phyloP scores from a whole-genome alignment of 1,140 invertebrate genomes.

The Drosophila nigrodunni region DNA sequence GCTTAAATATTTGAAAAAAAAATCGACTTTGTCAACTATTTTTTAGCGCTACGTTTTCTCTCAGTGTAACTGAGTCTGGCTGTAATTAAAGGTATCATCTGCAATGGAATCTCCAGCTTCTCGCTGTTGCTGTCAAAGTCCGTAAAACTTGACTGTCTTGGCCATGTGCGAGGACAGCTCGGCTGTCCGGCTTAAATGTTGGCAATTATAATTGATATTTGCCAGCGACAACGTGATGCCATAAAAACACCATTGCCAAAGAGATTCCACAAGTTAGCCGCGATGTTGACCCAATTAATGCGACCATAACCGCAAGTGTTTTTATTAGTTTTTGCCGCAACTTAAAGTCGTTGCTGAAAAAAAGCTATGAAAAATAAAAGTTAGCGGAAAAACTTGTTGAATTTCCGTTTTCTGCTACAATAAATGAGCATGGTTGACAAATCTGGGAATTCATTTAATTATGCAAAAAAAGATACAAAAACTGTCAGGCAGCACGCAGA shows the following conservation, averaged over 20 bases:
- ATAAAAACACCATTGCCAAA: conserved; percentile 61
- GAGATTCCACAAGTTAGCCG: conserved; percentile 3
- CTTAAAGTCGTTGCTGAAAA: conserved; percentile 2
- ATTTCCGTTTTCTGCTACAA: background rate
- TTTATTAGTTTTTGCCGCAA: conserved; percentile 64
- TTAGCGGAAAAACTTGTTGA: conserved; percentile 1
- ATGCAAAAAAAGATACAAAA: background rate
- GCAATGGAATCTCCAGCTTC: conserved; percentile 1
- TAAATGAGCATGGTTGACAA: background rate
- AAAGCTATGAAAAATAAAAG: background rate
- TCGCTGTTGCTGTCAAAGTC: background rate
- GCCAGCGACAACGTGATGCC: conserved; percentile 50
- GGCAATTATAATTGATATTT: conserved; percentile 73
- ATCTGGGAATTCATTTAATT: conserved; percentile 8
- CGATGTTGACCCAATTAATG: conserved; percentile 65
- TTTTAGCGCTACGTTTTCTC: no score
- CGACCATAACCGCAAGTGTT: conserved; percentile 69
- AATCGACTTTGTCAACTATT: no score
- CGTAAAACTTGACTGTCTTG: conserved; percentile 13
- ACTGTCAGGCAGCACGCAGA: background rate
- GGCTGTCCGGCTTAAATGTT: conserved; percentile 45
- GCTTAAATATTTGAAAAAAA: no score
- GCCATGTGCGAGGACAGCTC: conserved; percentile 26
- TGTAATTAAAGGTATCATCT: conserved; percentile 16
- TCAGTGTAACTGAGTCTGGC: background rate